Base-by-base conservation (phyloP, 2,113 vertebrate species). In the Ctenodactylus gundi region DNA sequence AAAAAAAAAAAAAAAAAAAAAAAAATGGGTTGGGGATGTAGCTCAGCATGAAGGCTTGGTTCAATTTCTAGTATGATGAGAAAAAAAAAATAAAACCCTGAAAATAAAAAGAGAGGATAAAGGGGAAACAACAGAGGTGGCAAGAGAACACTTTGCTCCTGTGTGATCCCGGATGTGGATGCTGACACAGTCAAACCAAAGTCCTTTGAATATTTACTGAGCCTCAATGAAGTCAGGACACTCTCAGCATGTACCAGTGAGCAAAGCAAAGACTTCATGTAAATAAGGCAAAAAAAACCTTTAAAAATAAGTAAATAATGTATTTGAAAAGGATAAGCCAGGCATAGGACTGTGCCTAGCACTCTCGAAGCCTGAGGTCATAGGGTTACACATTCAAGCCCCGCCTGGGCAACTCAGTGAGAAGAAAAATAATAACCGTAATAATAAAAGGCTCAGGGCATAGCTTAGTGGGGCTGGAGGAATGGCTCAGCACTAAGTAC, bases 271-370 rank as follows among this genome's bases (percentile, higher is more conserved):
- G 44, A 36, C 85, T 70, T 80, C 11, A n/a, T 75, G 60, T 34
- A 81, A 90, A 83, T 58, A 67, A 90, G 64, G 41, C 3, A 46
- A 85, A 85, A 77, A 88, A 1, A 0, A 64, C 55, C 57, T 91
- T 80, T 68, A 91, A 68, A 77, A 75, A 91, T 68, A 83, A 91
- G 31, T 46, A 67, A 68, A 81, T 70, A 64, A 58, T 86, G 18
- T n/a, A 60, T 62, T n/a, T n/a, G n/a, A n/a, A n/a, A n/a, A n/a
- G n/a, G n/a, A n/a, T n/a, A n/a, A n/a, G n/a, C n/a, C n/a, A n/a
- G n/a, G n/a, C n/a, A n/a, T n/a, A n/a, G n/a, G n/a, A n/a, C n/a
- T n/a, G n/a, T n/a, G n/a, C n/a, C n/a, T n/a, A n/a, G n/a, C n/a
- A n/a, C n/a, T n/a, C n/a, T n/a, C n/a, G n/a, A n/a, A n/a, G n/a